phyloP scores from a whole-genome alignment of 2,113 vertebrate species.

The Hippocampus zosterae region DNA sequence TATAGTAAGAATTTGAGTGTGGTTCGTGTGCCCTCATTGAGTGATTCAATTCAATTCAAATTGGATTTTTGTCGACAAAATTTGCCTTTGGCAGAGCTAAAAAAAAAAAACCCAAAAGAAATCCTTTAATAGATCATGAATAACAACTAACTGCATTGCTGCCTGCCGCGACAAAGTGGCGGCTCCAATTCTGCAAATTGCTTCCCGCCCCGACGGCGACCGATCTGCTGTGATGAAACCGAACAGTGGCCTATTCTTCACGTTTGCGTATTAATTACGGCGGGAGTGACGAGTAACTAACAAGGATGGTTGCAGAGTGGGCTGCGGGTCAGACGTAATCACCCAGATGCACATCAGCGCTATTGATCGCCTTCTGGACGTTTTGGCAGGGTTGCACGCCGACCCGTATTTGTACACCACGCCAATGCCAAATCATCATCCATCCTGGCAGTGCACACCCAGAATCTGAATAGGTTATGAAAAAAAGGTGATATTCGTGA shows the following conservation, averaged over 20 bases:
- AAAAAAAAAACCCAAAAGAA: background rate
- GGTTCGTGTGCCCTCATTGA: background rate
- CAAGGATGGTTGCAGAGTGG: conserved; percentile 26
- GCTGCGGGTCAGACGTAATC: conserved; percentile 48
- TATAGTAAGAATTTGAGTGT: background rate
- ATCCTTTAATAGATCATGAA: background rate
- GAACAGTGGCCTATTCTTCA: conserved; percentile 16
- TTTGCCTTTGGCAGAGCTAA: background rate
- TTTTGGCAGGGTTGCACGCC: conserved; percentile 32
- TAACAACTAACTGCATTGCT: background rate
- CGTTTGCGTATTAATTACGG: conserved; percentile 45
- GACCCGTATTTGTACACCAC: conserved; percentile 44
- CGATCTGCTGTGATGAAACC: background rate
- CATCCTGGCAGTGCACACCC: background rate
- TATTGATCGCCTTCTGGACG: conserved; percentile 42
- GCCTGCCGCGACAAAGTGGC: background rate
- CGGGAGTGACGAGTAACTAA: conserved; percentile 38
- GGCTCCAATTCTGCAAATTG: background rate
- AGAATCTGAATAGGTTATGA: conserved; percentile 3
- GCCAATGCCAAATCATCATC: conserved; percentile 22
- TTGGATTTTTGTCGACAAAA: background rate
- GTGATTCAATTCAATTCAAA: background rate
- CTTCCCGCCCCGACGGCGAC: background rate
- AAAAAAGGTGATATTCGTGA: background rate
- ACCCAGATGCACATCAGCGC: conserved; percentile 51